Evolutionary conservation across 2,113 vertebrate species (phyloP), one percentile per base, ranked within the genome.

Genomic region (Perccottus glenii): DNA sequence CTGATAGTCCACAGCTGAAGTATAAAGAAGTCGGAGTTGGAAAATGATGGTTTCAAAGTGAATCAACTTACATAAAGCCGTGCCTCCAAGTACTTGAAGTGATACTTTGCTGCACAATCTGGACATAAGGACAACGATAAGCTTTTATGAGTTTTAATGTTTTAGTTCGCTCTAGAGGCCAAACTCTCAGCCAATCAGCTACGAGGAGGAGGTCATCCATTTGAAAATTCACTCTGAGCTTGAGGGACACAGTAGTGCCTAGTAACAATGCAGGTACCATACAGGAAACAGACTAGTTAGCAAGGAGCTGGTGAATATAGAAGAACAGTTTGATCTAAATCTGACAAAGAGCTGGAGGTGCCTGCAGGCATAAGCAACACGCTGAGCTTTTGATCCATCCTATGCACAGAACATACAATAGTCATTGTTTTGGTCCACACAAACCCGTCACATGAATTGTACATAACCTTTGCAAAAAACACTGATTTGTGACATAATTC

Each of bases 1-100:
- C 64, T 81, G 72, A 89, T 77, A 75, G 75, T 84, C 75, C 50
- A 19, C 58, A 85, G 88, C 82, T 63, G 83, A 82, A 81, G 67
- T 44, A 68, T 9, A 57, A 81, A 84, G 77, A n/a, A n/a, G n/a
- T n/a, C n/a, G n/a, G n/a, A n/a, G 47, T 76, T 55, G 19, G 3
- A 27, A 27, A 82, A 77, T n/a, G 52, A 71, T 27, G 59, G 69
- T 48, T 84, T 55, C 63, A 75, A 81, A 75, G 60, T n/a, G 69
- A 48, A 52, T 53, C 50, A 63, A 33, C 60, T 64, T 40, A 64
- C 9, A 27, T 27, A 27, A 27, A 27, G 19, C 2, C 19, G 19
- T 27, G 19, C 19, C 19, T 27, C 1, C 19, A 27, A 27, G 19
- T 27, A 27, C 19, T 2, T n/a, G 2, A 27, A 27, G 19, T 27